phyloP scores from a whole-genome alignment of 2,888 invertebrate species.

The Phasia obesa region DNA sequence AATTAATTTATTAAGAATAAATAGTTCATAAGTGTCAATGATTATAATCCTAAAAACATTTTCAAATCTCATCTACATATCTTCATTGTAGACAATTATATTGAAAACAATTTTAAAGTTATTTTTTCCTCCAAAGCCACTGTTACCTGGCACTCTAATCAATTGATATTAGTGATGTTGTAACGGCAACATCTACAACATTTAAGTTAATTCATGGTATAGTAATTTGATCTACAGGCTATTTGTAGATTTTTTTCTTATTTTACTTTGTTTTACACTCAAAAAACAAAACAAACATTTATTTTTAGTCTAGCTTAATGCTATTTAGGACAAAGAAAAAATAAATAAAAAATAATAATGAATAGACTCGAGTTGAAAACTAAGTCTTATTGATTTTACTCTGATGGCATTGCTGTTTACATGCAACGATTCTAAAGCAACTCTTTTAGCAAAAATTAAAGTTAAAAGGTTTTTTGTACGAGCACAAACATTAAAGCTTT shows the following conservation, averaged over 20 bases:
- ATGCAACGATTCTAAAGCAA: conserved; percentile 55
- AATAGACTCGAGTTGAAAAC: conserved; percentile 12
- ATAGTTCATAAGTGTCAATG: too few relatives aligned
- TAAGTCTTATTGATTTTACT: conserved; percentile 53
- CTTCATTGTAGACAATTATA: too few relatives aligned
- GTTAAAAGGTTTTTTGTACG: conserved; percentile 58
- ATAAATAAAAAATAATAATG: not conserved
- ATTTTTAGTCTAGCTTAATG: conserved; percentile 55
- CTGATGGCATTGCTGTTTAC: conserved; percentile 57
- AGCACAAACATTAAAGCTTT: conserved; percentile 33
- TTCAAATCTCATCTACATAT: too few relatives aligned
- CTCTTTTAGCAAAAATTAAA: conserved; percentile 57
- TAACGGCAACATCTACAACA: conserved; percentile 66
- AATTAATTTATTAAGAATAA: too few relatives aligned
- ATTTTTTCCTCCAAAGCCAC: conserved; percentile 9
- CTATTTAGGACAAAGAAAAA: conserved; percentile 4
- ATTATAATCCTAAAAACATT: too few relatives aligned
- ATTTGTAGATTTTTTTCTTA: conserved; percentile 45
- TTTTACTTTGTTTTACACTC: conserved; percentile 11
- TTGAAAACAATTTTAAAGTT: not conserved
- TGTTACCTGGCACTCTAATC: conserved; percentile 19
- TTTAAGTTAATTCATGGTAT: conserved; percentile 67
- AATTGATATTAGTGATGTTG: conserved; percentile 50
- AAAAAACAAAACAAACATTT: conserved; percentile 24
- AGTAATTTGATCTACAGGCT: conserved; percentile 67